Evolutionary conservation across 2,113 vertebrate genomes (phyloP).

Genomic region (Ceyx melanurus): DNA sequence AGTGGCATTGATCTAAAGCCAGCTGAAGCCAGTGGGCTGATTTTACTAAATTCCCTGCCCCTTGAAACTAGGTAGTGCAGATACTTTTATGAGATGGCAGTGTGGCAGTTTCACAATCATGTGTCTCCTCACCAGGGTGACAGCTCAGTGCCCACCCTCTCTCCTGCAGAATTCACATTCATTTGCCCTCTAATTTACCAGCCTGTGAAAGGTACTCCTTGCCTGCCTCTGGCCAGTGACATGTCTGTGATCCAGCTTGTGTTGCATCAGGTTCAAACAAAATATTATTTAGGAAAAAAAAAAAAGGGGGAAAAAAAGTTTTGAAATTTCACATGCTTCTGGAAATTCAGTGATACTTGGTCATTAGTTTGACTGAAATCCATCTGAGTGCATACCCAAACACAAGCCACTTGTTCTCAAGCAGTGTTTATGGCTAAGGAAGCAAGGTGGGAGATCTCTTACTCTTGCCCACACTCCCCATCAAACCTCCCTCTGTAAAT

Average conservation of each 20-base stretch:
- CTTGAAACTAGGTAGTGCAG: background rate
- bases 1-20: background rate
- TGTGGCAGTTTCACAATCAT: background rate
- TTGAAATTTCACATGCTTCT: background rate
- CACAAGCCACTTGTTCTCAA: slow-evolving; percentile 36
- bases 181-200: background rate
- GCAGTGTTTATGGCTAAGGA: slow-evolving; percentile 26
- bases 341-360: background rate
- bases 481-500: slow-evolving; percentile 38
- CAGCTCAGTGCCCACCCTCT: background rate
- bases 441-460: slow-evolving; percentile 55
- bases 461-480: background rate
- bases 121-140: background rate
- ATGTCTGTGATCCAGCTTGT: background rate
- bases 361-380: background rate
- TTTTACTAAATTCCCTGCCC: background rate
- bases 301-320: background rate
- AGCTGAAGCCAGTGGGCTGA: background rate
- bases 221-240: background rate
- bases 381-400: background rate
- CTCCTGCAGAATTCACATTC: background rate
- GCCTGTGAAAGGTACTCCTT: background rate
- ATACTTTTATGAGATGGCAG: background rate
- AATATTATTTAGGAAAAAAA: background rate
- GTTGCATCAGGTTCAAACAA: background rate